Base-by-base conservation (phyloP, 2,797 vertebrate species). In the Phaenicophaeus curvirostris region DNA sequence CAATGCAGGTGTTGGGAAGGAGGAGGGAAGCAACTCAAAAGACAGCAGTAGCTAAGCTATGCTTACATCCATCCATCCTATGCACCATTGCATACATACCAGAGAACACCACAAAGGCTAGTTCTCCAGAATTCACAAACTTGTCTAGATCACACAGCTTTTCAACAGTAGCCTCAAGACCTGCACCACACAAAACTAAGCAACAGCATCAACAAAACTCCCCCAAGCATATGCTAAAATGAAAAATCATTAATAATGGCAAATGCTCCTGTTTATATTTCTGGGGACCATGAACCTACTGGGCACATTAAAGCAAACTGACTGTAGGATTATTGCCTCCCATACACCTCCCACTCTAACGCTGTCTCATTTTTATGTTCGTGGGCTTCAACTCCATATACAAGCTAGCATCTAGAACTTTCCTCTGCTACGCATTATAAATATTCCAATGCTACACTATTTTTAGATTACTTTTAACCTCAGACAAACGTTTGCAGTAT, bases 51-150 rank as follows among this genome's bases (percentile, higher is more conserved):
- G 59, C 35, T 59, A 33, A 69, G n/a, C 42, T 39, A 66, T 4
- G 3, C 12, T 53, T 77, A 51, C 15, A 58, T 10, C 54, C 15
- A 58, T 9, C 55, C 3, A 39, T 10, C 50, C 39, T 28, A 39
- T 1, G 9, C 30, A 53, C 31, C 54, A 4, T 1, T 54, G n/a
- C 39, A 8, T 8, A 33, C 17, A 71, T 78, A 58, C 10, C 39
- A 91, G 16, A 76, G 48, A 28, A 68, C 27, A 48, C 5, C 15
- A 66, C 0, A 0, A 51, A 46, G 42, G 48, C 48, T 25, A 2
- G 1, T 23, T 66, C 48, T 63, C 79, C 33, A 90, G 39, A 93
- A 69, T 35, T 55, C 42, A 72, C 39, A 90, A 28, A 41, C 20
- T 35, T 55, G 20, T 48, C 63, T 41, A 33, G 27, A 30, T 41